A percentile compares a stretch with the other conserved stretches of the same genome.
phyloP scores from a whole-genome alignment of 2,113 vertebrate species.

The Anthoscopus minutus region DNA sequence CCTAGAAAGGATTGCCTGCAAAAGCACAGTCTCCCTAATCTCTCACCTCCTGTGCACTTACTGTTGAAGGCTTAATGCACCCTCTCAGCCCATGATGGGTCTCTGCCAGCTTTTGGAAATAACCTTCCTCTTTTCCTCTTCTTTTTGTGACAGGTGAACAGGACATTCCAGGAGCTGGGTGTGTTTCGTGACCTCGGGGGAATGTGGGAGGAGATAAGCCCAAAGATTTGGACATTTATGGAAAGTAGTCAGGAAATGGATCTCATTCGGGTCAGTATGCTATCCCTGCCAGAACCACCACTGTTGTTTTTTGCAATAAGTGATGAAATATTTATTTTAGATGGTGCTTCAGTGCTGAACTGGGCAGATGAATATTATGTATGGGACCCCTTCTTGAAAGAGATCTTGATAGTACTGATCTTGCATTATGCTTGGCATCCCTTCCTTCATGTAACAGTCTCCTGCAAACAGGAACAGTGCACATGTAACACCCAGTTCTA shows the following conservation, averaged over 20 bases:
- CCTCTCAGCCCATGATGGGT: background rate
- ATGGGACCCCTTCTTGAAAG: background rate
- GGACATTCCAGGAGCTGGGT: constrained; percentile 92
- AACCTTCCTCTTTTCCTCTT: background rate
- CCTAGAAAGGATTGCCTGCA: background rate
- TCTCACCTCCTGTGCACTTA: background rate
- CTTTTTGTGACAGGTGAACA: constrained; percentile 82
- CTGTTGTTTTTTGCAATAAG: background rate
- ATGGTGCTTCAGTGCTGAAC: background rate
- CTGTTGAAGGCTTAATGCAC: background rate
- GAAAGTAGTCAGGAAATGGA: constrained; percentile 89
- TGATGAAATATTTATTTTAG: background rate
- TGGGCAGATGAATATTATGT: background rate
- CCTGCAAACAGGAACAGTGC: background rate
- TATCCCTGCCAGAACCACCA: background rate
- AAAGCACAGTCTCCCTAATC: background rate
- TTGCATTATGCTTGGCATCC: background rate
- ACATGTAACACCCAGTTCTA: background rate
- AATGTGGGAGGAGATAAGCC: constrained; percentile 93
- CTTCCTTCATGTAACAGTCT: background rate
- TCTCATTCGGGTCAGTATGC: constrained; percentile 81
- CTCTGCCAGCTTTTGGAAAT: background rate
- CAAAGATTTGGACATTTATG: constrained; percentile 90
- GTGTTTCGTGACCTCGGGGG: constrained; percentile 89
- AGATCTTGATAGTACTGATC: background rate